Evolutionary conservation across 2,888 invertebrate species (phyloP).

Genomic region (Alcis repandata): DNA sequence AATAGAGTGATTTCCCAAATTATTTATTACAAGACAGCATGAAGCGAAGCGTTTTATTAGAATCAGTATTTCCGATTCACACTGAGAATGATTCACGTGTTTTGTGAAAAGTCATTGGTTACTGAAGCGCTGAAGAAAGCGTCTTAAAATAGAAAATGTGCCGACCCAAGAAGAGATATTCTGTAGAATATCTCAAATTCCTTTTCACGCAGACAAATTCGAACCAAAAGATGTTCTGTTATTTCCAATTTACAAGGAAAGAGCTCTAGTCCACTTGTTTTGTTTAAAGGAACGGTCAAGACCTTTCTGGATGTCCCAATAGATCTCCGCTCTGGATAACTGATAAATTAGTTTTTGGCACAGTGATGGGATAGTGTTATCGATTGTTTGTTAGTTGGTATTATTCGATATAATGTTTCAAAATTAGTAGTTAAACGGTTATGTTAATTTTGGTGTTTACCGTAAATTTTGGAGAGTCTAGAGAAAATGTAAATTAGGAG

Average conservation of each 20-base stretch:
- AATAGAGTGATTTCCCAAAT: too few relatives aligned
- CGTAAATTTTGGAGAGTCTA: too few relatives aligned
- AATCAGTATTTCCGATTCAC: too few relatives aligned
- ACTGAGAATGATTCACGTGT: too few relatives aligned
- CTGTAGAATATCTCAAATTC: conserved; percentile 30
- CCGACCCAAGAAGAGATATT: too few relatives aligned
- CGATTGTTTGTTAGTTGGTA: neutral
- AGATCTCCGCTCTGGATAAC: conserved; percentile 49
- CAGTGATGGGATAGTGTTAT: conserved; percentile 27
- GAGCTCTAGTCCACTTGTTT: conserved; percentile 46
- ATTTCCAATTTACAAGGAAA: conserved; percentile 43
- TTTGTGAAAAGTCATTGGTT: too few relatives aligned
- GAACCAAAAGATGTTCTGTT: conserved; percentile 39
- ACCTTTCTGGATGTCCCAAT: conserved; percentile 49
- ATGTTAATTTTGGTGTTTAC: too few relatives aligned
- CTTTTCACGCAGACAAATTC: conserved; percentile 35
- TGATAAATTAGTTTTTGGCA: conserved; percentile 52
- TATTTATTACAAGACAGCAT: too few relatives aligned
- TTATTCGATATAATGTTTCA: neutral
- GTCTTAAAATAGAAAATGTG: too few relatives aligned
- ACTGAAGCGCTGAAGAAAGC: too few relatives aligned
- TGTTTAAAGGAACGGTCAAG: conserved; percentile 51
- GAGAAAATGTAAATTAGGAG: too few relatives aligned
- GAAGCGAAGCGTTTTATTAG: too few relatives aligned
- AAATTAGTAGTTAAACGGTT: neutral